phyloP scores from a whole-genome alignment of 2,113 vertebrate genomes.

The Aphyosemion australe region DNA sequence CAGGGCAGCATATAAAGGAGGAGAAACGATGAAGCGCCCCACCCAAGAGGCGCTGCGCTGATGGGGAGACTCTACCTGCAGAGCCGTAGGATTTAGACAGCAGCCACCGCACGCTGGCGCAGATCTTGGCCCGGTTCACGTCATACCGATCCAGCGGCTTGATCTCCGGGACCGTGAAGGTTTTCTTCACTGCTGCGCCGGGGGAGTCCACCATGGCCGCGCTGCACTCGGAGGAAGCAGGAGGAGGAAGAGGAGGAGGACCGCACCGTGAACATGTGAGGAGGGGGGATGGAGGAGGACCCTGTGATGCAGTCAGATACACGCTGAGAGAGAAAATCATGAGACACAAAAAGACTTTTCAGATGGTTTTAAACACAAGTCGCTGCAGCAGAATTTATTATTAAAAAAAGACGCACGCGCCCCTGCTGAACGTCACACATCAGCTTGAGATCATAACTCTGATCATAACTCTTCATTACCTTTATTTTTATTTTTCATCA shows the following conservation, averaged over 20 bases:
- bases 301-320: constrained; percentile 33
- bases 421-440: constrained; percentile 21
- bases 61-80: constrained; percentile 76
- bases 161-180: constrained; percentile 87
- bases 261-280: constrained; percentile 27
- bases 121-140: constrained; percentile 82
- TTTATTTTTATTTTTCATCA: not conserved
- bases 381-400: too few species aligned
- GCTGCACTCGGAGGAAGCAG: constrained; percentile 48
- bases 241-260: constrained; percentile 28
- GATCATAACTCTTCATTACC: accelerated
- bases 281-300: constrained; percentile 50
- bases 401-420: too few species aligned
- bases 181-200: constrained; percentile 80
- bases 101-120: constrained; percentile 88
- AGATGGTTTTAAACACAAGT: not conserved
- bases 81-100: constrained; percentile 83
- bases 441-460: not conserved
- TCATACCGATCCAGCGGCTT: constrained; percentile 89
- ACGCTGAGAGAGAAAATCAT: not conserved
- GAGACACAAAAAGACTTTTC: not conserved
- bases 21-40: constrained; percentile 53
- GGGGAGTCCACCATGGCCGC: constrained; percentile 83
- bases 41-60: constrained; percentile 48
- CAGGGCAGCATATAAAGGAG: constrained; percentile 7